Base-by-base conservation (phyloP, 2,888 invertebrate species). In the Andrena flavipes region DNA sequence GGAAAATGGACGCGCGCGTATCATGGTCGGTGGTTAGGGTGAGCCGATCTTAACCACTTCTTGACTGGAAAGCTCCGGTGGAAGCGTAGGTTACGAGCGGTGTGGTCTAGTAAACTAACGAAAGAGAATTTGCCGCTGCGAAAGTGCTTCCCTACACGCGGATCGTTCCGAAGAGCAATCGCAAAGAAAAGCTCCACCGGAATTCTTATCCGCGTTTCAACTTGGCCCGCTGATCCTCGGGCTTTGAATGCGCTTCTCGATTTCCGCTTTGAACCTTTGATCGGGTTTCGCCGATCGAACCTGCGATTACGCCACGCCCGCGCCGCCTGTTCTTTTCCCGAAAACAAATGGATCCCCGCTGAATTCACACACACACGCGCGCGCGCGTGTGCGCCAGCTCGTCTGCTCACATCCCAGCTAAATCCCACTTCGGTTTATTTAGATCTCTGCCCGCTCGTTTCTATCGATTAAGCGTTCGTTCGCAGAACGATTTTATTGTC, bases 91-190 rank as follows among this genome's bases (percentile, higher is more conserved):
- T 10, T 72, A 76, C 77, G 86, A 77, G 77, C 54, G 30, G 30
- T 73, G 75, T 76, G 73, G 76, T 82, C 82, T 76, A 62, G 79
- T 77, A 82, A 86, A 77, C 76, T 82, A 83, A 86, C 84, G 79
- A 86, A 84, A 84, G 84, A 86, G 82, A 77, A 81, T 77, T 84
- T 70, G 65, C 75, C 70, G 62, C 60, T 76, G 74, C 69, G 75
- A 80, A 82, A 82, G 84, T 82, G 74, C 77, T 77, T 70, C 76
- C 56, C 67, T 49, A 75, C 73, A 63, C 76, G 80, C 80, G 82
- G 73, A 67, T 79, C 73, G 73, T 80, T 71, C 80, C 16, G 74
- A 76, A 75, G 81, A 76, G 77, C 76, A 75, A 73, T 79, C 64
- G 71, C 68, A 49, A 80, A 80, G 80, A 70, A 70, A 72, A 80